Conservation (phyloP, 1,140 invertebrate genomes). For the Eurosta solidaginis region DNA sequence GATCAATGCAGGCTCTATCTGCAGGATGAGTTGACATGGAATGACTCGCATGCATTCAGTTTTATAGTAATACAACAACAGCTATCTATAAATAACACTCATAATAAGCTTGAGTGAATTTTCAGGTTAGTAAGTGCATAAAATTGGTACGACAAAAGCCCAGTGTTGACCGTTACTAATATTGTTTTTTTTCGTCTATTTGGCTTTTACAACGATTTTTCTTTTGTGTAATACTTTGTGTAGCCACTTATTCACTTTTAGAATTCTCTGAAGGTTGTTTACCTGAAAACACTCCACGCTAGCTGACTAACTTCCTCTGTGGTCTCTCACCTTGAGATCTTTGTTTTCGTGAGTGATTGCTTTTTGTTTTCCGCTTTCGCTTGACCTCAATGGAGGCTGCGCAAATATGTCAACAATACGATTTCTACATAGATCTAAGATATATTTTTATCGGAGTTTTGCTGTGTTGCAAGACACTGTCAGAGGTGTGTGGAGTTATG, state of each 20-base stretch:
- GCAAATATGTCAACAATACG: neutral
- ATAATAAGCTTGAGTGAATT: conserved; percentile 10
- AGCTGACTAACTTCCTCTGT: neutral
- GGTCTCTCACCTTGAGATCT: conserved; percentile 9
- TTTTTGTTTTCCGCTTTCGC: neutral
- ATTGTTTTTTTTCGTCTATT: neutral
- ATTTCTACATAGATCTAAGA: neutral
- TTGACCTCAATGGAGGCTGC: conserved; percentile 2
- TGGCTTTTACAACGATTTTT: neutral
- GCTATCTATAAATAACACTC: no score
- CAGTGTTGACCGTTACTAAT: neutral
- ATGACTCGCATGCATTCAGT: no score
- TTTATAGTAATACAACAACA: no score
- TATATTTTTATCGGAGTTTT: neutral
- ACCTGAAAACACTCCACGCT: neutral
- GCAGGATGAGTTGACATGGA: no score
- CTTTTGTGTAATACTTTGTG: neutral
- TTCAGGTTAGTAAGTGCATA: conserved; percentile 21
- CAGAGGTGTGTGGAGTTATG: neutral
- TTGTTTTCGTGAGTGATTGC: neutral
- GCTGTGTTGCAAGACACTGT: neutral
- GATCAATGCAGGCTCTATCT: neutral
- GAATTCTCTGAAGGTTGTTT: conserved; percentile 19
- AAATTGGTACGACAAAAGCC: neutral
- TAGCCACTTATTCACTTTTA: neutral